phyloP scores from a whole-genome alignment of 2,797 vertebrate genomes.

The Taeniopygia guttata region DNA sequence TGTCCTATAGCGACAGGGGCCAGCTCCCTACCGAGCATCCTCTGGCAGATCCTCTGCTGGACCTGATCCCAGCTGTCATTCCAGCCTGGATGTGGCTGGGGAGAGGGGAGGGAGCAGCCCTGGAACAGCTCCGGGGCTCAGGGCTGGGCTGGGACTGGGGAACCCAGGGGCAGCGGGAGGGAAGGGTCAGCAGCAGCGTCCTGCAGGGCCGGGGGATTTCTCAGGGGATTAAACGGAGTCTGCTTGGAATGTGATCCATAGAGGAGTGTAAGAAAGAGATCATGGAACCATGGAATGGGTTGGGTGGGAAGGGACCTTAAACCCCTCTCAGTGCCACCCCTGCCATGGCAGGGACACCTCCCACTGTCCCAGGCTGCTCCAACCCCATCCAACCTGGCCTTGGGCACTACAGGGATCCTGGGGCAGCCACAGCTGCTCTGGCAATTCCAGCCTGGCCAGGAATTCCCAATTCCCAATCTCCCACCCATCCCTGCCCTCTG shows the following conservation, averaged over 20 bases:
- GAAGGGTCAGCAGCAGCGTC: neutral
- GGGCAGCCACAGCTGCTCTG: neutral
- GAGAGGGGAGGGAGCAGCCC: neutral
- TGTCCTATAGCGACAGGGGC: too few species aligned
- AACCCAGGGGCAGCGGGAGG: neutral
- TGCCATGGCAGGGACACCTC: neutral
- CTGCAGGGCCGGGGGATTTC: neutral
- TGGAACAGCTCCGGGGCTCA: rapidly evolving
- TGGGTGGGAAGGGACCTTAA: neutral
- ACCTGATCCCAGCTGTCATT: neutral
- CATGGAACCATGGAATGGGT: neutral
- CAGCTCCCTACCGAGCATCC: neutral
- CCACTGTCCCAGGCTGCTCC: neutral
- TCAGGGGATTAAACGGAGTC: neutral
- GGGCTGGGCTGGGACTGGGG: neutral
- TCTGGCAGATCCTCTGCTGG: neutral
- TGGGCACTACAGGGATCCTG: neutral
- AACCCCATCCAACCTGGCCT: neutral
- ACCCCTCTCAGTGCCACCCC: neutral
- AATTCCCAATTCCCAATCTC: neutral
- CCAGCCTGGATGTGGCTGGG: neutral
- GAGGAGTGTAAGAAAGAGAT: neutral
- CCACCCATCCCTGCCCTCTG: neutral
- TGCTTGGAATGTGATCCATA: neutral
- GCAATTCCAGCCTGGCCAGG: neutral